A percentile compares a stretch with the other conserved stretches of the same genome.
phyloP scores from a whole-genome alignment of 1,140 invertebrate genomes.

The Apis mellifera region Amel_HAv3.1 CM009945.2:514501-515000 shows the following conservation, averaged over 20 bases:
- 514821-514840: slow-evolving; percentile 13
- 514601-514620: slow-evolving; percentile 35
- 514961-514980: slow-evolving; percentile 1
- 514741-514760: slow-evolving; percentile 26
- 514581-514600: slow-evolving; percentile 45
- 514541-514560: background rate
- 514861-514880: slow-evolving; percentile 35
- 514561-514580: slow-evolving; percentile 35
- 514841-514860: slow-evolving; percentile 45
- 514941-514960: background rate
- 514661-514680: background rate
- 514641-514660: slow-evolving; percentile 35
- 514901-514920: slow-evolving; percentile 25
- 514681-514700: background rate
- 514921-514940: background rate
- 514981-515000: background rate
- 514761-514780: slow-evolving; percentile 38
- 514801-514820: slow-evolving; percentile 35
- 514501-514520: background rate
- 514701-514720: background rate
- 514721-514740: background rate
- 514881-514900: slow-evolving; percentile 22
- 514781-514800: slow-evolving; percentile 37
- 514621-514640: slow-evolving; percentile 33
- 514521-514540: background rate